Evolutionary conservation across 2,113 vertebrate genomes (phyloP).

Genomic region (Opisthocomus hoazin): DNA sequence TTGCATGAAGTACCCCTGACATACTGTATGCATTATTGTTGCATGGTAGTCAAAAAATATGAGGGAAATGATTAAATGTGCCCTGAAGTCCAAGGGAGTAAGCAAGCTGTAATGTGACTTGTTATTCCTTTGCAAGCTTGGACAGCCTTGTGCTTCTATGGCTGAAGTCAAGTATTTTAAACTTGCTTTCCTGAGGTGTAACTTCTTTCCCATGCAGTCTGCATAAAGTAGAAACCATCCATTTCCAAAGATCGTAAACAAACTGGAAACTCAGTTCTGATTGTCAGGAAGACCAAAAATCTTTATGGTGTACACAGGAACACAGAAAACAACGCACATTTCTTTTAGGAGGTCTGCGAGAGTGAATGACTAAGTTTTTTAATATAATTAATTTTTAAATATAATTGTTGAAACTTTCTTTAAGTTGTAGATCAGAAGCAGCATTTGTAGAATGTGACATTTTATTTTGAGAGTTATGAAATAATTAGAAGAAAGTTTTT

Average conservation of each 20-base stretch:
- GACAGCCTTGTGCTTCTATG: background rate
- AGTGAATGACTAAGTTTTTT: background rate
- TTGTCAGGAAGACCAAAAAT: background rate
- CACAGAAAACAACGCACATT: background rate
- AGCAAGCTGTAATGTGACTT: background rate
- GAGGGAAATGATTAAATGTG: constrained; percentile 4
- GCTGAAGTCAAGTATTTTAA: background rate
- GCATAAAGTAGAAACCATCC: background rate
- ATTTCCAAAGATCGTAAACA: background rate
- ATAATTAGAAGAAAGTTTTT: background rate
- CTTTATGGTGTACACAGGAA: background rate
- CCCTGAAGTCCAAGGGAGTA: background rate
- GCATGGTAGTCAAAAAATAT: background rate
- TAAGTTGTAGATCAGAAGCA: background rate
- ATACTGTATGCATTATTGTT: background rate
- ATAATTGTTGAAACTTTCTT: background rate
- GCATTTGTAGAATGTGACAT: background rate
- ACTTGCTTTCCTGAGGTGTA: background rate
- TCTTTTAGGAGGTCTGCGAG: background rate
- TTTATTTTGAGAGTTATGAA: background rate
- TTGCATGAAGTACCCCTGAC: background rate
- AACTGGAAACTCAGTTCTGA: background rate
- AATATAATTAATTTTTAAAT: background rate
- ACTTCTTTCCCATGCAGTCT: background rate
- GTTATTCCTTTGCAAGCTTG: background rate